Evolutionary conservation across 2,888 invertebrate species (phyloP), one percentile per base, ranked within the genome.

Genomic region (Machimus rusticus): DNA sequence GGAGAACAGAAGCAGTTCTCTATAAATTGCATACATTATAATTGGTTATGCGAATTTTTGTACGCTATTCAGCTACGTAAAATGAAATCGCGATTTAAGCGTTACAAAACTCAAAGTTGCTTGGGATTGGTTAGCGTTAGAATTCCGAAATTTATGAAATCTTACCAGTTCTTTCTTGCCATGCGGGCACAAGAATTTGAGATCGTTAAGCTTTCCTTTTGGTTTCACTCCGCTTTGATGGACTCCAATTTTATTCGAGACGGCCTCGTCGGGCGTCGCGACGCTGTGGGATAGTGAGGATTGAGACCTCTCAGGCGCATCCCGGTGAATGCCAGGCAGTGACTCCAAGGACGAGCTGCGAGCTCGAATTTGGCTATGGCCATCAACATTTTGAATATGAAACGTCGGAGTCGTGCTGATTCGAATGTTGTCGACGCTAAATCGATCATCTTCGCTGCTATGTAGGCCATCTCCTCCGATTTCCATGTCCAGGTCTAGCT

Each of bases 401-500:
- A 86, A 87, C 55, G 87, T 81, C n/a, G 88, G 88, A 74, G 86
- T 82, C 31, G 88, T 86, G 14, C 55, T 87, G 3, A 78, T 77
- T 19, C 88, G 90, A 88, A 90, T 90, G 87, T 91, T 91, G 78
- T 91, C 90, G 28, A 90, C 89, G 81, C 92, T 91, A 88, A 92
- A 90, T 84, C 91, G 92, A 87, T 92, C 91, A 34, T 92, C 92
- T 88, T 87, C 87, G 14, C 87, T 74, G 28, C 88, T 79, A 39
- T 82, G 79, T 81, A 85, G 31, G 9, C 51, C 87, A 66, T 74
- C 76, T 19, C 19, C 90, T 55, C 91, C 91, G 82, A 92, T 91
- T 57, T 92, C 92, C 57, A 93, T 92, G 89, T 96, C 96, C 88
- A 94, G 94, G 89, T 96, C 96, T 90, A 96, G 93, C 92, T 97